Evolutionary conservation across 2,888 invertebrate species (phyloP).

Genomic region (Autographa pulchrina): DNA sequence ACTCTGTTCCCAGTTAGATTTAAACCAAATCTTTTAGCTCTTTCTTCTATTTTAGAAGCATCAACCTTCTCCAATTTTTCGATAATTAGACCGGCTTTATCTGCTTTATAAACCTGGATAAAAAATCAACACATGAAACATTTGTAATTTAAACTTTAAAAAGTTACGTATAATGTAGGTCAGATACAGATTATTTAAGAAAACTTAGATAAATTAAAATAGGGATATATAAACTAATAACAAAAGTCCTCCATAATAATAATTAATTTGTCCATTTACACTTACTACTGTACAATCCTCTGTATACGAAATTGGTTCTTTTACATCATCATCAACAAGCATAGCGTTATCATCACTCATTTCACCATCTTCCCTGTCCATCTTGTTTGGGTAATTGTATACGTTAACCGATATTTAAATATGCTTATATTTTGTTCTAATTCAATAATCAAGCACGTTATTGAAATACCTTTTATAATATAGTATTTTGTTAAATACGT

Average conservation of each 20-base stretch:
- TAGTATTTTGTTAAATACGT: neutral
- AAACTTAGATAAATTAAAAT: conserved; percentile 10
- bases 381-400: conserved; percentile 32
- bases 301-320: conserved; percentile 51
- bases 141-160: neutral
- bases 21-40: conserved; percentile 84
- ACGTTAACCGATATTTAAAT: neutral
- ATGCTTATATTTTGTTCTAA: neutral
- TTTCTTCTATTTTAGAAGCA: conserved; percentile 82
- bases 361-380: conserved; percentile 86
- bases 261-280: conserved; percentile 21
- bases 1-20: conserved; percentile 81
- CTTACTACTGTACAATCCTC: conserved; percentile 73
- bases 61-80: conserved; percentile 81
- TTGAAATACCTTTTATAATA: neutral
- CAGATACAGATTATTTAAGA: neutral
- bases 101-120: conserved; percentile 71
- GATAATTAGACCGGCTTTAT: conserved; percentile 75
- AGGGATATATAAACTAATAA: neutral
- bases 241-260: neutral
- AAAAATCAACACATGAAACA: neutral
- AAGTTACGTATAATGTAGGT: neutral
- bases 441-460: neutral
- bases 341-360: conserved; percentile 86
- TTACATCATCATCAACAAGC: conserved; percentile 77